Evolutionary conservation across 2,113 vertebrate species (phyloP).

Genomic region (Eulemur macaco): DNA sequence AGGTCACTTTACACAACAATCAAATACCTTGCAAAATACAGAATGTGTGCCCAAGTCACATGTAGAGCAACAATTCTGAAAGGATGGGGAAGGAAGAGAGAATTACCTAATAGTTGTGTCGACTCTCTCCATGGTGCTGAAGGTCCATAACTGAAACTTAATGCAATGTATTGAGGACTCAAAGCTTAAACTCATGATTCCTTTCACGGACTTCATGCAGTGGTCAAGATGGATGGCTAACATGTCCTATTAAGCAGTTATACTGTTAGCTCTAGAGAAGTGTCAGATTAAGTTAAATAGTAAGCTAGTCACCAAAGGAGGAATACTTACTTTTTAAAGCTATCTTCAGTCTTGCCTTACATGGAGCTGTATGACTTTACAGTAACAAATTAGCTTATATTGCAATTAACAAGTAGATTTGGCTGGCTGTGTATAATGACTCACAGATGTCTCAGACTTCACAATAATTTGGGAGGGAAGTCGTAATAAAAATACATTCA

Average conservation of each 20-base stretch:
- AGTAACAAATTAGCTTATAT: constrained; percentile 12
- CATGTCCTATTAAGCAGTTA: not conserved
- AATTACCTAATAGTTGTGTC: rapidly evolving
- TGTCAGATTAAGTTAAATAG: not conserved
- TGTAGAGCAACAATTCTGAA: not conserved
- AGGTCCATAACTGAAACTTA: not conserved
- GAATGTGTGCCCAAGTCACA: not conserved
- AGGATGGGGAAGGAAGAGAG: not conserved
- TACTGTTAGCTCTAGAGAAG: not conserved
- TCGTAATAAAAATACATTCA: constrained; percentile 65
- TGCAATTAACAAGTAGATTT: constrained; percentile 31
- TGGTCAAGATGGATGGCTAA: not conserved
- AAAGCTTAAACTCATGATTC: not conserved
- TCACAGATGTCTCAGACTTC: constrained; percentile 40
- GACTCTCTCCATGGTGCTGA: not conserved
- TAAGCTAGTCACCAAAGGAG: not conserved
- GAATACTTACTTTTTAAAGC: not conserved
- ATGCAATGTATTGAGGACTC: rapidly evolving
- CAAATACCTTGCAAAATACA: not conserved
- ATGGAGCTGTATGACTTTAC: not conserved
- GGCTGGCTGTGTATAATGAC: not conserved
- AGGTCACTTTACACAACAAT: constrained; percentile 48
- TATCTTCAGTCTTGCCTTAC: not conserved
- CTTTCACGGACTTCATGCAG: not conserved
- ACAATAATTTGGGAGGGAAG: constrained; percentile 31